Conservation (phyloP, 2,888 invertebrate species). For the Xestia c-nigrum region DNA sequence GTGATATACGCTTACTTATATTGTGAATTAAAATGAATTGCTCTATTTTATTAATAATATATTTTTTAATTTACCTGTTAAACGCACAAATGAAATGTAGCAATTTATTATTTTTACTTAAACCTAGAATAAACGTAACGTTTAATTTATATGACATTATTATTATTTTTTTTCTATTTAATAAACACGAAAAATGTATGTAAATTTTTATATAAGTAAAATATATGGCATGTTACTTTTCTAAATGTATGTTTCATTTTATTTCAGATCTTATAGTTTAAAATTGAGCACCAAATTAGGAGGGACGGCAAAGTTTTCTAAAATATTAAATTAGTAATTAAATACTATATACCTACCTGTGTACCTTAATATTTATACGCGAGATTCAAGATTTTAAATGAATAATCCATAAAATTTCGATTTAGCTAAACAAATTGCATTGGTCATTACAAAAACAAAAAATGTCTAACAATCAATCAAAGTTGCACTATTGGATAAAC, state of each 20-base stretch:
- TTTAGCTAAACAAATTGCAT: neutral
- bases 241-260: slow-evolving; percentile 76
- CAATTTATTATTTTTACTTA: slow-evolving; percentile 77
- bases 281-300: slow-evolving; percentile 75
- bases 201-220: slow-evolving; percentile 78
- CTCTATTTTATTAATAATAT: slow-evolving; percentile 77
- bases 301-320: slow-evolving; percentile 63
- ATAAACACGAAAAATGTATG: slow-evolving; percentile 77
- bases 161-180: slow-evolving; percentile 77
- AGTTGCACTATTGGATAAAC: neutral
- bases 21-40: slow-evolving; percentile 73
- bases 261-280: slow-evolving; percentile 62
- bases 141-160: slow-evolving; percentile 71
- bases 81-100: slow-evolving; percentile 82
- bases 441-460: neutral
- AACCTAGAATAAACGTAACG: slow-evolving; percentile 65
- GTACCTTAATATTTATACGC: neutral
- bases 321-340: slow-evolving; percentile 49
- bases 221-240: slow-evolving; percentile 90
- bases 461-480: neutral
- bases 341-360: slow-evolving; percentile 33
- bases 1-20: slow-evolving; percentile 74
- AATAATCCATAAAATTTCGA: neutral
- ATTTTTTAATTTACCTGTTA: slow-evolving; percentile 69
- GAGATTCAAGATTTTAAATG: neutral